These are phyloP conservation scores for Montipora capitata DNA, from an alignment of 92 coral and sea anemone species.

Conservation along the genomic window DNA sequence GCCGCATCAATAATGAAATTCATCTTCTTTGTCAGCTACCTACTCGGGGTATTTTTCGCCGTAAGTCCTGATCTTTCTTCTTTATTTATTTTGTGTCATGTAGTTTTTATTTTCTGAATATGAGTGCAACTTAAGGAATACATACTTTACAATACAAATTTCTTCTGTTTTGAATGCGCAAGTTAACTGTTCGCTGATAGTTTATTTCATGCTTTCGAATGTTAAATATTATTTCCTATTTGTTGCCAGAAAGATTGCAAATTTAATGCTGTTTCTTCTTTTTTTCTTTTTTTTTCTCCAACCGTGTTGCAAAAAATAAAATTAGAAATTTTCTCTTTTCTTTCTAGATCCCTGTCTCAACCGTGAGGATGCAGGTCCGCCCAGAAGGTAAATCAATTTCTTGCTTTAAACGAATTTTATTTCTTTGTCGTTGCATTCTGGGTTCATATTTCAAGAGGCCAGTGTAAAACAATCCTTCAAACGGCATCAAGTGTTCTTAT, in stretches of 20 bases:
- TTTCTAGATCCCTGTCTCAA: constrained; percentile 57
- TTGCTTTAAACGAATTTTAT: background rate
- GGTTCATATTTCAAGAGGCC: background rate
- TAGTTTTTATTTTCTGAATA: too few relatives aligned
- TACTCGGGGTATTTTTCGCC: constrained; percentile 40
- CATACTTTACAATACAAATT: too few relatives aligned
- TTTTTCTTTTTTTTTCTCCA: background rate
- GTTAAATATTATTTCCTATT: too few relatives aligned
- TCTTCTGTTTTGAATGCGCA: background rate
- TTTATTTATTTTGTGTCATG: too few relatives aligned
- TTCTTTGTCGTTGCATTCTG: too few relatives aligned
- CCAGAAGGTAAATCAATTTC: constrained; percentile 53
- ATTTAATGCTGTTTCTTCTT: background rate
- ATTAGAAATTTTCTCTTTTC: background rate
- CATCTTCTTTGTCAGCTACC: constrained; percentile 12
- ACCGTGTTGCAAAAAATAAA: background rate
- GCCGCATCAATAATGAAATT: constrained; percentile 62
- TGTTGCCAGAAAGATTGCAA: background rate
- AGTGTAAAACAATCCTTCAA: too few relatives aligned
- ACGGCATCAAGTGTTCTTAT: background rate
- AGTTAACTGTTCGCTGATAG: too few relatives aligned
- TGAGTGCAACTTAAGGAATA: too few relatives aligned
- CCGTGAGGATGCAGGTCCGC: constrained; percentile 58
- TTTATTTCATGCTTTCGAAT: too few relatives aligned
- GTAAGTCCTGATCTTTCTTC: constrained; percentile 36